Evolutionary conservation across 2,113 vertebrate genomes (phyloP), one percentile per base, ranked within the genome.

Genomic region (Triplophysa siluroides): DNA sequence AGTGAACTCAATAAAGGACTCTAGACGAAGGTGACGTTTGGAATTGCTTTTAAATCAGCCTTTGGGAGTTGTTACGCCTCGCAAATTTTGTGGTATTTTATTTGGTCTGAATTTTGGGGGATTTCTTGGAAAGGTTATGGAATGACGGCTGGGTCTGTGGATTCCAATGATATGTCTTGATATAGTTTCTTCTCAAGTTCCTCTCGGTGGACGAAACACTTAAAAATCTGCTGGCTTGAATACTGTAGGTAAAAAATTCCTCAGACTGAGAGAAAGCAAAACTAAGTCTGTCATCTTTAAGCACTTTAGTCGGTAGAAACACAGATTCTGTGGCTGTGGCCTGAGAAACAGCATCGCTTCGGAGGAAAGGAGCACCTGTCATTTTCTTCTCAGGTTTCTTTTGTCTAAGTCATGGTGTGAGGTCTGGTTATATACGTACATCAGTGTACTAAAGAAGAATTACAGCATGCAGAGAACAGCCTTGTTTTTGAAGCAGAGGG

Each of bases 1-100:
- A 65, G 61, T 73, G 69, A 73, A 65, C 75, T 77, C 75, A 77
- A 77, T 77, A 77, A 77, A 64, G 45, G 41, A 8, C 62, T 3
- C 26, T 62, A 65, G 61, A 52, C 14, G 43, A 29, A 79, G 68
- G 45, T 79, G 66, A 70, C 61, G 24, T 61, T 77, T 64, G 50
- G 38, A 77, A 77, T 77, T 77, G 75, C 61, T 77, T 77, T 77
- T 77, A 52, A 77, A 65, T 77, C 62, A 70, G 78, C 66, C 67
- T 33, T 69, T 38, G 26, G 43, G 21, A 65, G 60, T 29, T 73
- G 69, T 56, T 66, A 54, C 24, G 19, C 26, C 38, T 63, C 56
- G 18, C 33, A 67, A 50, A 21, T 75, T 80, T 45, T 56, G 62
- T 67, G 78, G 60, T 24, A 45, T 45, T 74, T 80, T 58, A 24